A percentile compares a stretch with the other conserved stretches of the same genome.
phyloP scores from a whole-genome alignment of 1,140 invertebrate genomes.

The Philopotamus ludificatus region DNA sequence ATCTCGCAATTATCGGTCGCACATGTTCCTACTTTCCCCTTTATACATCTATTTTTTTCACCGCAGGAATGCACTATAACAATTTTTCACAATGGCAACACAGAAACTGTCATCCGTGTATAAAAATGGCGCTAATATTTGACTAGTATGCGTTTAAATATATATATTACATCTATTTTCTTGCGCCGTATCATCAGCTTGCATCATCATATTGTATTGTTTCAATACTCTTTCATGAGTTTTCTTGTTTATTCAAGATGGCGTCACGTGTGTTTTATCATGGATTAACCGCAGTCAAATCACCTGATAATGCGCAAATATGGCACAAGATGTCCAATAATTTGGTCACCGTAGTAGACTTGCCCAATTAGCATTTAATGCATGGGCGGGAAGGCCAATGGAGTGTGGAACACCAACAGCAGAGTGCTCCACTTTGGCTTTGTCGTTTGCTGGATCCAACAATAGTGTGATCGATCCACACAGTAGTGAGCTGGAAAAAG shows the following conservation, averaged over 20 bases:
- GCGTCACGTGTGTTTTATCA: background rate
- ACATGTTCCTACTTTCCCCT: background rate
- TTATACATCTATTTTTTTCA: background rate
- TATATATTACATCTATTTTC: background rate
- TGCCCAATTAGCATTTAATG: conserved; percentile 3
- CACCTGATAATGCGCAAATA: too few relatives aligned
- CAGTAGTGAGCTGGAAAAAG: background rate
- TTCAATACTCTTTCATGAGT: background rate
- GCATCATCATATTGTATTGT: too few relatives aligned
- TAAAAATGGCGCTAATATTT: conserved; percentile 17
- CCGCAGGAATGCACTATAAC: conserved; percentile 1
- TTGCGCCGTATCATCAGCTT: background rate
- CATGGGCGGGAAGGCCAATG: conserved; percentile 8
- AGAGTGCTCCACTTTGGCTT: background rate
- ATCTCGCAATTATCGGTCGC: background rate
- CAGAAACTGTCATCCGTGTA: background rate
- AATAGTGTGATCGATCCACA: background rate
- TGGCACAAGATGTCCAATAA: too few relatives aligned
- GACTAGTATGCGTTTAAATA: conserved; percentile 31
- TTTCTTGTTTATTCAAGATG: background rate
- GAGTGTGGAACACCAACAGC: background rate
- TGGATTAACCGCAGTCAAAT: background rate
- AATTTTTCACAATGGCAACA: background rate
- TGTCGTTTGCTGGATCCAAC: background rate
- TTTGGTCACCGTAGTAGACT: background rate